Base-by-base conservation (phyloP, 2,113 vertebrate genomes). In the Solea senegalensis region DNA sequence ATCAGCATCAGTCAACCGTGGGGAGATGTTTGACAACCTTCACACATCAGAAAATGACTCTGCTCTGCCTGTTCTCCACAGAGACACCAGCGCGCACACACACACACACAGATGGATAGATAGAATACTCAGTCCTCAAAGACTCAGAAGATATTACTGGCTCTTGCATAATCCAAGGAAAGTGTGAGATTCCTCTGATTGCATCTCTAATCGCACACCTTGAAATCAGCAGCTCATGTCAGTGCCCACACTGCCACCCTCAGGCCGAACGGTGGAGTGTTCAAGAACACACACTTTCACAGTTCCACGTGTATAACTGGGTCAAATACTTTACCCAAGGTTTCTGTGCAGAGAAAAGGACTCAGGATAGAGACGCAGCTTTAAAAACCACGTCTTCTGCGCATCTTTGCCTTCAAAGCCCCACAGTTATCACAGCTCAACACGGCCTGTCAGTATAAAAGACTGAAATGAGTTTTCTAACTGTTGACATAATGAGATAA, bases 121-220 rank as follows among this genome's bases (percentile, higher is more conserved):
- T 34, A 34, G 34, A 34, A 34, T 69, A 45, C 44, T 77, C 16
- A 55, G 51, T 53, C 74, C 64, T 39, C 62, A 44, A 59, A 69
- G 41, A 48, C 66, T 52, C 1, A 5, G 69, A 57, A 69, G 55
- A 82, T 69, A 69, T 92, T 89, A 86, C 90, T 85, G 56, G 3
- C 69, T 86, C 59, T 91, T 92, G 87, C 89, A 58, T 86, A 91
- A 92, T 89, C 82, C 83, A 69, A 49, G 59, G 69, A 80, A 72
- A 50, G 48, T 60, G 65, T 12, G 43, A 56, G 69, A 76, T 58
- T 21, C 55, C 49, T 65, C 59, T 55, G 65, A 69, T 49, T 73
- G 43, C 40, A 53, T 73, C 46, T 71, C 69, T 58, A 55, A 73
- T 78, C 62, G 49, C 57, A 67, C 57, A 69, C 54, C 65, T 58